A percentile compares a stretch with the other conserved stretches of the same genome.
phyloP scores from a whole-genome alignment of 2,888 invertebrate species.

The Seira ritae region DNA sequence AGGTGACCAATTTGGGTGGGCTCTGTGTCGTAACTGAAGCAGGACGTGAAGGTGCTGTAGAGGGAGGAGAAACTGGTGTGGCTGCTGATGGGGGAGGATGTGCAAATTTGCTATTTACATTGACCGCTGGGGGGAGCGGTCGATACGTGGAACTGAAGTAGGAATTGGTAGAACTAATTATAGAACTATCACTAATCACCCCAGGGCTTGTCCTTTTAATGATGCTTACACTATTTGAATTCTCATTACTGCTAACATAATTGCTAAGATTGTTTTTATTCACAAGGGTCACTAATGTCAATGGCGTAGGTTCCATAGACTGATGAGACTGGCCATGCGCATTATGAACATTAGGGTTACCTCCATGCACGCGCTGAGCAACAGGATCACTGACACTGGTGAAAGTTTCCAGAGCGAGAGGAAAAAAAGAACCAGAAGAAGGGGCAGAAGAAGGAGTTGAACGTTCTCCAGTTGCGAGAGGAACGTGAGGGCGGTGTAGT shows the following conservation, averaged over 20 bases:
- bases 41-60: not conserved
- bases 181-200: constrained; percentile 5
- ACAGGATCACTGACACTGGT: constrained; percentile 71
- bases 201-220: constrained; percentile 35
- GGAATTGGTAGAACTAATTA: not conserved
- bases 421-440: constrained; percentile 72
- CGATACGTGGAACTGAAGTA: not conserved
- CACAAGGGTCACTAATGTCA: constrained; percentile 43
- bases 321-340: constrained; percentile 72
- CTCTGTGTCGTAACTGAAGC: constrained; percentile 56
- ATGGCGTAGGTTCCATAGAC: constrained; percentile 69
- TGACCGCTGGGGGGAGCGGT: not conserved
- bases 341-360: constrained; percentile 70
- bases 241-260: constrained; percentile 22
- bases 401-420: constrained; percentile 74
- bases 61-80: no score
- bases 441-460: constrained; percentile 72
- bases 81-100: not conserved
- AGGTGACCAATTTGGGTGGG: constrained; percentile 71
- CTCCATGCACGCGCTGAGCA: constrained; percentile 69
- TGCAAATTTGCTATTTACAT: constrained; percentile 28
- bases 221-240: constrained; percentile 31
- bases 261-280: constrained; percentile 27
- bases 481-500: constrained; percentile 69
- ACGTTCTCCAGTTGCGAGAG: constrained; percentile 70